Evolutionary conservation across 2,888 invertebrate genomes (phyloP), one percentile per base, ranked within the genome.

Genomic region (Biston betularia): DNA sequence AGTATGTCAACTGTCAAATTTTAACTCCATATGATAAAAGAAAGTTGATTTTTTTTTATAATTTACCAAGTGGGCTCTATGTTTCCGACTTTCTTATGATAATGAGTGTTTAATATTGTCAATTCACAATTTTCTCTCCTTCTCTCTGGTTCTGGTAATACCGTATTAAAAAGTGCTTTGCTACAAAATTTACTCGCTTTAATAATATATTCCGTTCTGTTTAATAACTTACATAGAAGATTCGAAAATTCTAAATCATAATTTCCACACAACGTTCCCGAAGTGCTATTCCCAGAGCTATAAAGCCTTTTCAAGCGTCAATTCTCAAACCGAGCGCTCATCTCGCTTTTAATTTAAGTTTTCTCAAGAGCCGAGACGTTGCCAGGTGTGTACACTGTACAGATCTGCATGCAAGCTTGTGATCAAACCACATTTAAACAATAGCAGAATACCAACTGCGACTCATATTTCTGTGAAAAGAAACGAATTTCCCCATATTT

Each of bases 271-370:
- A 53, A 45, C 52, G 57, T 45, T 52, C 40, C n/a, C 24, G 38
- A 57, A 44, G 45, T 55, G 49, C 55, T 49, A 64, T 64, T 58
- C 53, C 52, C 57, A 1, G 14, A 40, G 62, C 57, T n/a, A 42
- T 61, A 55, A 61, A 68, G 54, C 67, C 59, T 45, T 67, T 55
- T 66, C 24, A 61, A 65, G 66, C 46, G 57, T 45, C 63, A 53
- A 68, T 68, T 64, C 68, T 48, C 56, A 34, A 57, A 62, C 63
- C 60, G 48, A 34, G 33, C 55, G 68, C 63, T 60, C 68, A 64
- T 68, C 63, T 63, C 50, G 68, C 40, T 68, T 68, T 68, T 64
- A 68, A 68, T 68, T 68, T 68, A 68, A 68, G 68, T 64, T 68
- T 68, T 68, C 68, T 68, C 68, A 48, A 48, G 62, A 68, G 60